phyloP scores from a whole-genome alignment of 2,888 invertebrate genomes.

The Orthosia cruda region DNA sequence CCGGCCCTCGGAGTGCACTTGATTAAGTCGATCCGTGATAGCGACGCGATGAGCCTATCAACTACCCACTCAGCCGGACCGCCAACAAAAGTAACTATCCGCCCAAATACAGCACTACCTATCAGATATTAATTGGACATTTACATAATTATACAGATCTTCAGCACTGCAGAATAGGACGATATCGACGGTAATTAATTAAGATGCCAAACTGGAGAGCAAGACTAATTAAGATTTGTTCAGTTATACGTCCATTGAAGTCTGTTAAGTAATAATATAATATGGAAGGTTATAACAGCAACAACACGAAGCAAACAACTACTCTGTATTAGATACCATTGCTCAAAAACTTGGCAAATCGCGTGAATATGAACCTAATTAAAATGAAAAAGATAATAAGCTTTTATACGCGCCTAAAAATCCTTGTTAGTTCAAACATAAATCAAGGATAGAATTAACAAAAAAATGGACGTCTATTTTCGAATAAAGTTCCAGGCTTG shows the following conservation, averaged over 20 bases:
- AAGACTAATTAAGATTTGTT: constrained; percentile 54
- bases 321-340: neutral
- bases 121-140: no score
- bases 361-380: neutral
- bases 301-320: constrained; percentile 7
- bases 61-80: no score
- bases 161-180: constrained; percentile 28
- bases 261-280: constrained; percentile 26
- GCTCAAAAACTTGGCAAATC: neutral
- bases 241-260: constrained; percentile 41
- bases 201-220: constrained; percentile 47
- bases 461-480: constrained; percentile 62
- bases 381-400: constrained; percentile 14
- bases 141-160: no score
- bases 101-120: no score
- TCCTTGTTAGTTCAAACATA: constrained; percentile 30
- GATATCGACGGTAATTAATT: constrained; percentile 55
- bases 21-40: constrained; percentile 83
- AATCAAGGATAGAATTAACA: neutral
- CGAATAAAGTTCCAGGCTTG: constrained; percentile 69
- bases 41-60: constrained; percentile 77
- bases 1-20: constrained; percentile 79
- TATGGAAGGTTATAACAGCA: constrained; percentile 3
- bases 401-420: no score
- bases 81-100: no score